Evolutionary conservation across 2,888 invertebrate genomes (phyloP).

Genomic region (Rotaria sp.): DNA sequence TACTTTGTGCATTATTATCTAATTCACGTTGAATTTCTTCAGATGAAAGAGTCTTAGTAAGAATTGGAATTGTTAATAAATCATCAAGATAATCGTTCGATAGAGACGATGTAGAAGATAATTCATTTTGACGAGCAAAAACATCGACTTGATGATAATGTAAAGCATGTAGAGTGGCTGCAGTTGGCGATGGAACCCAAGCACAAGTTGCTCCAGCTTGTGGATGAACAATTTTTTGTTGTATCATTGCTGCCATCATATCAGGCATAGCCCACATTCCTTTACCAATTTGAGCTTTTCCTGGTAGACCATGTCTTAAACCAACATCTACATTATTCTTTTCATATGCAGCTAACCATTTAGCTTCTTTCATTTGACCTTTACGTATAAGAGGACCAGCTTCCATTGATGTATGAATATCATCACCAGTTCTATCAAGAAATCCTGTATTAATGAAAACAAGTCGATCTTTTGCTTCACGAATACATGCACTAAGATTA

Average conservation of each 20-base stretch:
- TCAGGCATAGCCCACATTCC: background rate
- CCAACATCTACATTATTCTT: background rate
- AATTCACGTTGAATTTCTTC: background rate
- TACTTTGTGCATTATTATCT: background rate
- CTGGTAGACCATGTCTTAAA: background rate
- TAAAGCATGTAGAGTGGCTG: background rate
- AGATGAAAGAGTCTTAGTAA: background rate
- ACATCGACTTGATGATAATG: background rate
- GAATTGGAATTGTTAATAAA: background rate
- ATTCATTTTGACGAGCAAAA: background rate
- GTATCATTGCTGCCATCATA: background rate
- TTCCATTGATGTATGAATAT: conserved; percentile 2
- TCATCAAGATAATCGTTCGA: background rate
- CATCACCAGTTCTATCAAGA: conserved; percentile 6
- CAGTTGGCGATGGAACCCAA: background rate
- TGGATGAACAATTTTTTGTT: background rate
- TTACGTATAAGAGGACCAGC: background rate
- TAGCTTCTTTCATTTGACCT: background rate
- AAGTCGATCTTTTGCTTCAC: background rate
- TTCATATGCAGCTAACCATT: background rate
- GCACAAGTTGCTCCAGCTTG: background rate
- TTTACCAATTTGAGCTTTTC: conserved; percentile 3
- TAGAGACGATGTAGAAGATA: background rate
- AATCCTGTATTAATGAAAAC: background rate
- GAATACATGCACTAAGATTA: background rate